phyloP scores from a whole-genome alignment of 1,140 invertebrate species.

The Drosophila sulfurigaster region DNA sequence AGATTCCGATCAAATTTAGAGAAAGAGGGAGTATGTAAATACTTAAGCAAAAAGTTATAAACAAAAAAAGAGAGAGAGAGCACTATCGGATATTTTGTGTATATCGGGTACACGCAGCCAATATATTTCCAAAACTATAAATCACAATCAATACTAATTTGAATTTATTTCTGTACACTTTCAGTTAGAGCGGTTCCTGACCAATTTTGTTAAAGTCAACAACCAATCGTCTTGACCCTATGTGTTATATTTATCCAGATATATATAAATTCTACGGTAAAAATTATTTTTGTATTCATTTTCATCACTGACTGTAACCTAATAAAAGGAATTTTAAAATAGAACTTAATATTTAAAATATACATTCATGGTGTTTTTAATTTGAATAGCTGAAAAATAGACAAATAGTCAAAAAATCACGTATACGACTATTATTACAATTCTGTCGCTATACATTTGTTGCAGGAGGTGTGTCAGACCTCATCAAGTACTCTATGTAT shows the following conservation, averaged over 20 bases:
- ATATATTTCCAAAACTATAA: not conserved
- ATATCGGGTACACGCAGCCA: not conserved
- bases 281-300: conserved; percentile 67
- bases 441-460: not conserved
- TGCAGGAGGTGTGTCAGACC: not conserved
- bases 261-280: conserved; percentile 54
- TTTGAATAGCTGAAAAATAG: conserved; percentile 4
- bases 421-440: not conserved
- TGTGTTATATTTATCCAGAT: conserved; percentile 48
- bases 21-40: too few species aligned
- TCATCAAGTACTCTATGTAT: not conserved
- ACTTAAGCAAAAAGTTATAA: too few species aligned
- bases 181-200: conserved; percentile 39
- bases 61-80: too few species aligned
- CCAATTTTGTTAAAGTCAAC: conserved; percentile 44
- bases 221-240: conserved; percentile 33
- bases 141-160: not conserved
- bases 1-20: too few species aligned
- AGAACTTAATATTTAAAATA: conserved; percentile 50
- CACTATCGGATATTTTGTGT: too few species aligned
- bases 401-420: not conserved
- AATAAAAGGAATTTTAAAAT: conserved; percentile 63
- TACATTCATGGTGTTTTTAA: conserved; percentile 20
- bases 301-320: conserved; percentile 70
- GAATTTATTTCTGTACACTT: not conserved